These are phyloP conservation scores for Coturnix japonica DNA, from an alignment of 2,113 vertebrate species.

Conservation along the genomic window DNA sequence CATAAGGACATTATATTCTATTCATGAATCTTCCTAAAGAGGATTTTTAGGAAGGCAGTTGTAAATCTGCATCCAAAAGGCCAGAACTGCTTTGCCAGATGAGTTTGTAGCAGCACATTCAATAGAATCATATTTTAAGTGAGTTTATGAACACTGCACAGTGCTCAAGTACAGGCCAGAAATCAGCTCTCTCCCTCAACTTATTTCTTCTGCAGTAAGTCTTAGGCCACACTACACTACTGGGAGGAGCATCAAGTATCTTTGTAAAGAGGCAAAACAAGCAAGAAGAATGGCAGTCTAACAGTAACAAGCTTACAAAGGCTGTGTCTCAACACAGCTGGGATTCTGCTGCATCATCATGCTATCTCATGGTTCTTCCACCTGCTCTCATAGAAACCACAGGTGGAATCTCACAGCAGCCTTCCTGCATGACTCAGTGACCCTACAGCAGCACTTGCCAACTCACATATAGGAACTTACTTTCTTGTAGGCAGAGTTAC, in stretches of 20 bases:
- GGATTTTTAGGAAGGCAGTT: neutral
- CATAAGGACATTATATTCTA: neutral
- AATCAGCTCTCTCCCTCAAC: neutral
- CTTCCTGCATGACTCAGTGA: neutral
- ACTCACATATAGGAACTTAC: slow-evolving; percentile 34
- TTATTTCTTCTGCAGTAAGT: neutral
- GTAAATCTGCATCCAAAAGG: neutral
- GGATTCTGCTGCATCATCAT: neutral
- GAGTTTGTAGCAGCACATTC: neutral
- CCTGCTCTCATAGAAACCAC: neutral
- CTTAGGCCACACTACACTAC: neutral
- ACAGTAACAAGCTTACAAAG: neutral
- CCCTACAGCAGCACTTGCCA: neutral
- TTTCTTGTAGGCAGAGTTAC: slow-evolving; percentile 91
- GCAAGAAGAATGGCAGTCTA: neutral
- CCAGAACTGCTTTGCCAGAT: neutral
- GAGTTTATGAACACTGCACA: neutral
- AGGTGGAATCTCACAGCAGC: neutral
- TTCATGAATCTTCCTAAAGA: neutral
- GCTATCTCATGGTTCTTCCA: neutral
- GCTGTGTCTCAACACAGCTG: neutral
- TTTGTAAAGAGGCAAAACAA: rapidly evolving
- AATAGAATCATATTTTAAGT: neutral
- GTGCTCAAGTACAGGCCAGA: neutral
- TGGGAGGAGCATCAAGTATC: neutral